phyloP scores from a whole-genome alignment of 2,113 vertebrate genomes.

The Coryphaenoides rupestris region DNA sequence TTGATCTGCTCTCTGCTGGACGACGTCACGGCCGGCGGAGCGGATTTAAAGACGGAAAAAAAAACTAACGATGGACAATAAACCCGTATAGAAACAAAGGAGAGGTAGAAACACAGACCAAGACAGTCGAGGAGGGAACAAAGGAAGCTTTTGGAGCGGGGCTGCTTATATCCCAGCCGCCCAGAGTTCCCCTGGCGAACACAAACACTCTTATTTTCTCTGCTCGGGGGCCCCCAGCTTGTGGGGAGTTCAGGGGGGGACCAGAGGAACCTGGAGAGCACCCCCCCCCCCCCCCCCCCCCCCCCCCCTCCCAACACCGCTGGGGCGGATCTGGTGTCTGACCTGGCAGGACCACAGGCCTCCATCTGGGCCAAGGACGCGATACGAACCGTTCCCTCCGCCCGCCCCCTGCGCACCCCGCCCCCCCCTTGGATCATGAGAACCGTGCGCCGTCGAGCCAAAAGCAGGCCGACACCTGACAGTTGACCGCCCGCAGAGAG shows the following conservation, averaged over 20 bases:
- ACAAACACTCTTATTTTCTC: conserved; percentile 54
- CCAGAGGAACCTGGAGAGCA: conserved; percentile 31
- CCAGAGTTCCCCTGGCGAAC: conserved; percentile 51
- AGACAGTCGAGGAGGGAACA: not conserved
- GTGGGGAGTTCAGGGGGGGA: conserved; percentile 24
- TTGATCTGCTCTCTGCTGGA: conserved; percentile 31
- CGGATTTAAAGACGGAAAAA: not conserved
- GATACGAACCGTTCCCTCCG: conserved; percentile 23
- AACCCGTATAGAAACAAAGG: not conserved
- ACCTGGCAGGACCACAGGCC: conserved; percentile 47
- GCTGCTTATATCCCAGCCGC: conserved; percentile 20
- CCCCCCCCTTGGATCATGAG: not conserved
- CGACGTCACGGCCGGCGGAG: conserved; percentile 23
- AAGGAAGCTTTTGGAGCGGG: conserved; percentile 12
- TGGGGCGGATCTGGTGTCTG: conserved; percentile 48
- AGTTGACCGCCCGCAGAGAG: no score
- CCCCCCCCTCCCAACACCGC: conserved; percentile 40
- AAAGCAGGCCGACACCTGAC: no score
- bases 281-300: no score
- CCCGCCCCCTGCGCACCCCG: no score
- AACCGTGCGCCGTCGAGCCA: no score
- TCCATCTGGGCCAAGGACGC: conserved; percentile 33
- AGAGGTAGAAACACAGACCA: not conserved
- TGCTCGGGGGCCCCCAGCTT: conserved; percentile 6
- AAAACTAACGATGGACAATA: not conserved